Percentiles rank a stretch among this genome's conserved stretches.
phyloP scores from a whole-genome alignment of 1,140 invertebrate genomes.

The Orussus abietinus region DNA sequence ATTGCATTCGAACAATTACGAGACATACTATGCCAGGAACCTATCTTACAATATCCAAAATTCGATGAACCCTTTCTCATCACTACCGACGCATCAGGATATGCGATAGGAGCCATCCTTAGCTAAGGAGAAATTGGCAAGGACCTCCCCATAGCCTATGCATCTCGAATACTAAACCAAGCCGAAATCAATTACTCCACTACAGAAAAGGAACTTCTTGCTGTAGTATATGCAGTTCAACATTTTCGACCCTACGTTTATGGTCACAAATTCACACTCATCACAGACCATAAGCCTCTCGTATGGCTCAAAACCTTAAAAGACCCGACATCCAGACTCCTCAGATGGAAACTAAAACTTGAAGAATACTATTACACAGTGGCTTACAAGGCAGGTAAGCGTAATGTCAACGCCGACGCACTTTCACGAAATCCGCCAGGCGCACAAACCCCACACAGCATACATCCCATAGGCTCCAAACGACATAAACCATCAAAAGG shows the following conservation, averaged over 20 bases:
- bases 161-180: constrained; percentile 19
- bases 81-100: constrained; percentile 25
- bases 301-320: constrained; percentile 32
- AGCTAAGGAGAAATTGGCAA: constrained; percentile 23
- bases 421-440: constrained; percentile 14
- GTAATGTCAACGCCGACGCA: constrained; percentile 16
- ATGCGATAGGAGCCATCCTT: constrained; percentile 23
- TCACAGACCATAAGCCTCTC: constrained; percentile 45
- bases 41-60: constrained; percentile 25
- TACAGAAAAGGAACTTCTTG: constrained; percentile 43
- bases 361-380: constrained; percentile 20
- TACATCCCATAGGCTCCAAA: no score
- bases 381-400: constrained; percentile 15
- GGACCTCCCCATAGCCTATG: constrained; percentile 26
- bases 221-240: constrained; percentile 26
- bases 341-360: constrained; percentile 16
- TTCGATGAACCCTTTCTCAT: constrained; percentile 24
- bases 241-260: constrained; percentile 38
- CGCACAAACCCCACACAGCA: no score
- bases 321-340: constrained; percentile 16
- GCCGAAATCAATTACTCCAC: constrained; percentile 28
- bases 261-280: constrained; percentile 36
- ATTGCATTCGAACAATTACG: constrained; percentile 11
- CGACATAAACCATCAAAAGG: no score
- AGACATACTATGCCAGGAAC: constrained; percentile 11